Evolutionary conservation across 2,113 vertebrate genomes (phyloP), one percentile per base, ranked within the genome.

Genomic region (Acanthisitta chloris): DNA sequence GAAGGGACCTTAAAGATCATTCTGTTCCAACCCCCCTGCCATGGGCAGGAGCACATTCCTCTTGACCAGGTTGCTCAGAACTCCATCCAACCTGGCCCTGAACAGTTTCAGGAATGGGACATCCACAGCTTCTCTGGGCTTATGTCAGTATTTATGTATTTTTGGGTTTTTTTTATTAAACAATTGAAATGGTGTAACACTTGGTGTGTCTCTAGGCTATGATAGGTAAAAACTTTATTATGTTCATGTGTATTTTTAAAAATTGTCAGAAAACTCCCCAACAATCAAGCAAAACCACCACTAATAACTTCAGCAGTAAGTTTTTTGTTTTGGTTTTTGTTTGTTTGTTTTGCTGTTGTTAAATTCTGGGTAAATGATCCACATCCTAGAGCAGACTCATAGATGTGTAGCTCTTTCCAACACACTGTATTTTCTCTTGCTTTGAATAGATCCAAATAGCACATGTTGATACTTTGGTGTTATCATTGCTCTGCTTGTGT

Each of bases 21-120:
- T 21, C 36, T 1, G 1, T 36, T 57, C 31, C 25, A 65, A 4
- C 6, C 2, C 6, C 17, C 2, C 25, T 65, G 11, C 34, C 17
- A 12, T 10, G 17, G 20, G 9, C 14, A 33, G 31, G 6, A 31
- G 18, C 49, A 43, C 14, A 26, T 57, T 36, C 10, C 15, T 28
- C 4, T 23, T 43, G 12, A 10, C 12, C 4, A 8, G 8, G 5
- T 23, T 42, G 31, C 36, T 57, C 34, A 72, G 58, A 4, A 7
- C 14, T 5, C 12, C 17, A 9, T 51, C 59, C 18, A 14, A 1
- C 8, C 6, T 43, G 18, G 1, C 36, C 7, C 11, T n/a, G 36
- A 58, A 24, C 45, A 45, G 8, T 36, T 19, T 28, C 43, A 17
- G 34, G 36, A 4, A 16, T 81, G 26, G 43, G 31, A 4, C 26